Conservation (phyloP, 1,140 invertebrate species). For the Arctopsyche grandis region DNA sequence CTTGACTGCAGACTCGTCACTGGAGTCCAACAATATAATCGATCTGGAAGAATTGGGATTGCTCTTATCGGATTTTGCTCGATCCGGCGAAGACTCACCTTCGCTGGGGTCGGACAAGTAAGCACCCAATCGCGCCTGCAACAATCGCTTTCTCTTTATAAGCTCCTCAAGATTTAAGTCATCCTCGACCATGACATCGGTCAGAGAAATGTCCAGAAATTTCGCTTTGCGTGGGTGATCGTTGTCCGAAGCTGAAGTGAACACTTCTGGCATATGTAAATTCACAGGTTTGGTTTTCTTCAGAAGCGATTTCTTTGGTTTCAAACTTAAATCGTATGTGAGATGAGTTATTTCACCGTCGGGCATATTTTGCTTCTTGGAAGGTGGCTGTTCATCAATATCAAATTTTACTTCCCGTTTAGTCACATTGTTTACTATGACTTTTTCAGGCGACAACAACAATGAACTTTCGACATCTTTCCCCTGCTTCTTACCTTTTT, state of each 20-base stretch:
- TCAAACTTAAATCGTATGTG: constrained; percentile 55
- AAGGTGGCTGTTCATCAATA: constrained; percentile 54
- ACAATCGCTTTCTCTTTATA: constrained; percentile 85
- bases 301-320: constrained; percentile 59
- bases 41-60: constrained; percentile 58
- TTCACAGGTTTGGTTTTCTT: constrained; percentile 48
- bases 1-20: constrained; percentile 37
- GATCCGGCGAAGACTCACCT: constrained; percentile 56
- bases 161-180: constrained; percentile 88
- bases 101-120: constrained; percentile 67
- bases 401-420: constrained; percentile 34
- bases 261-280: constrained; percentile 68
- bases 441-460: constrained; percentile 49
- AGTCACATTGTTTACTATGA: constrained; percentile 55
- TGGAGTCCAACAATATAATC: constrained; percentile 62
- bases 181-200: constrained; percentile 82
- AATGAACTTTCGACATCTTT: constrained; percentile 57
- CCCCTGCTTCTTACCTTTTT: constrained; percentile 67
- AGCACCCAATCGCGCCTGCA: constrained; percentile 72
- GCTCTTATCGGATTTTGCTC: constrained; percentile 56
- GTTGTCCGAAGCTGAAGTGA: constrained; percentile 77
- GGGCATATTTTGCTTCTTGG: constrained; percentile 59
- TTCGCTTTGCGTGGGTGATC: too few relatives aligned
- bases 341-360: constrained; percentile 58
- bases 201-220: constrained; percentile 59